Evolutionary conservation across 1,140 invertebrate species (phyloP).

Genomic region (Drosophila tropicalis): DNA sequence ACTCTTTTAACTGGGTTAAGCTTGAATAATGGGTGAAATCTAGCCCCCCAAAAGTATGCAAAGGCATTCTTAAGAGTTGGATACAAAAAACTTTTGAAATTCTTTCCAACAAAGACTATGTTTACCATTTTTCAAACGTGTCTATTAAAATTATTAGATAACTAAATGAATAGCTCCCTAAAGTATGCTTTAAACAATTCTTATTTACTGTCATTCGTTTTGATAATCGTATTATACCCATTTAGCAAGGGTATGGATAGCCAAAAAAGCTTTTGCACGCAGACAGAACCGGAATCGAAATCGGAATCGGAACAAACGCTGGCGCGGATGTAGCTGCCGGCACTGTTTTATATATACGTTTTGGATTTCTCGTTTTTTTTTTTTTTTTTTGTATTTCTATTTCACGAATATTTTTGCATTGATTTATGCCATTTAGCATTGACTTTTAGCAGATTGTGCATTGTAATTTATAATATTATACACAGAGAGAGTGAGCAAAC

Average conservation of each 20-base stretch:
- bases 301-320: conserved; percentile 40
- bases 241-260: background rate
- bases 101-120: no score
- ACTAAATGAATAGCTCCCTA: background rate
- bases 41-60: background rate
- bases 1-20: background rate
- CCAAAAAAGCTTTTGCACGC: conserved; percentile 44
- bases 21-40: no score
- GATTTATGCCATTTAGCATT: conserved; percentile 42
- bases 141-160: no score
- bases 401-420: conserved; percentile 32
- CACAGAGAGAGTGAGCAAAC: background rate
- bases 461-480: conserved; percentile 42
- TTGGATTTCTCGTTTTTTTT: background rate
- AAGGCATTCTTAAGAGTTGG: background rate
- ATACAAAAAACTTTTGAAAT: no score
- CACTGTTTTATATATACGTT: conserved; percentile 30
- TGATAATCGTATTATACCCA: background rate
- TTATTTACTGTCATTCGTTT: background rate
- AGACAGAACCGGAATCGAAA: conserved; percentile 43
- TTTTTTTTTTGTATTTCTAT: conserved; percentile 11
- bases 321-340: conserved; percentile 26
- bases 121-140: no score
- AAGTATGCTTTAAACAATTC: background rate
- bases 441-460: conserved; percentile 24